A percentile compares a stretch with the other conserved stretches of the same genome.
Conservation (phyloP, 2,888 invertebrate genomes). For the Teinopalpus imperialis region DNA sequence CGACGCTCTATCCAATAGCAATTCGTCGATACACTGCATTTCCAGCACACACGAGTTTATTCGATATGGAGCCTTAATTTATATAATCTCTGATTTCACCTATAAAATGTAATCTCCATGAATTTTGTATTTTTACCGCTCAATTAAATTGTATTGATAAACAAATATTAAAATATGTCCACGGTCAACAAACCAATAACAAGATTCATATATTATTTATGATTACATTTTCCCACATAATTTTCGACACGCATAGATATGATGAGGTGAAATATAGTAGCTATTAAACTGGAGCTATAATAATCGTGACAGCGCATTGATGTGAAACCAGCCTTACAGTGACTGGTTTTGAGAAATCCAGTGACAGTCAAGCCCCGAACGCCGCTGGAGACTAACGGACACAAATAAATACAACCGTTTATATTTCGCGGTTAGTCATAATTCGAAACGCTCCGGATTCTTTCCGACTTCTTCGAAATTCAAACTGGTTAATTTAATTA, state of each 20-base stretch:
- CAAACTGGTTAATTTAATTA: background rate
- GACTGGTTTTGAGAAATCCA: slow-evolving; percentile 65
- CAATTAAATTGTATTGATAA: no score
- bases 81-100: no score
- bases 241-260: slow-evolving; percentile 42
- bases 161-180: no score
- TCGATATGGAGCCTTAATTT: no score
- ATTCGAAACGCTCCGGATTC: slow-evolving; percentile 24
- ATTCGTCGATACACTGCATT: no score
- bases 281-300: slow-evolving; percentile 44
- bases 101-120: no score
- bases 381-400: slow-evolving; percentile 42
- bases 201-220: no score
- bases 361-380: slow-evolving; percentile 52
- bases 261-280: slow-evolving; percentile 34
- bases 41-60: no score
- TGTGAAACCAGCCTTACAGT: slow-evolving; percentile 44
- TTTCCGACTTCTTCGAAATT: background rate
- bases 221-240: slow-evolving; percentile 50
- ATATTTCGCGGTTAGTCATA: slow-evolving; percentile 35
- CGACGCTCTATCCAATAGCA: no score
- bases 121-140: no score
- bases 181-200: no score
- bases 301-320: slow-evolving; percentile 50
- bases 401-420: slow-evolving; percentile 35